These are phyloP conservation scores for Phrynocephalus guinanensis DNA, from an alignment of 2,797 vertebrate species.

Conservation along the genomic window DNA sequence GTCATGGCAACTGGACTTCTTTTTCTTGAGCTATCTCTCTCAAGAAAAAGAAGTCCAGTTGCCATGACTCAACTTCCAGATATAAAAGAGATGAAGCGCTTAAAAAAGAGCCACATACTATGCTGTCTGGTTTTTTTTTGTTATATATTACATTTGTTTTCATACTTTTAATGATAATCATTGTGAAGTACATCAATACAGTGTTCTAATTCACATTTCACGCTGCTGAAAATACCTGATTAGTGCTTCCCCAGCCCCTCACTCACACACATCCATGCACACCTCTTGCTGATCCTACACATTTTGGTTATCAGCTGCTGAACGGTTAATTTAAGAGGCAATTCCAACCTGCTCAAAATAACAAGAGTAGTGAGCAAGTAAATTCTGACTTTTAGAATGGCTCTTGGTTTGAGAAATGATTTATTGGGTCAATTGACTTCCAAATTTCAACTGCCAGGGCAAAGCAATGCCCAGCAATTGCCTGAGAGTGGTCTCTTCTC, in stretches of 20 bases:
- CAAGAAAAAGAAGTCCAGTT: no score
- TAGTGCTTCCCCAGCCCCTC: no score
- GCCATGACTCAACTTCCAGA: no score
- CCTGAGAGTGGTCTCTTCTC: constrained; percentile 9
- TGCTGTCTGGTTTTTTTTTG: background rate
- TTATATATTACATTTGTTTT: no score
- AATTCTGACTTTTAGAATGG: constrained; percentile 15
- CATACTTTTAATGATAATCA: no score
- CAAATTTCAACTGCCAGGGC: constrained; percentile 9
- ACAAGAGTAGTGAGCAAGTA: background rate
- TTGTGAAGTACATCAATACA: no score
- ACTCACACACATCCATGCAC: background rate
- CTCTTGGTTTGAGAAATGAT: constrained; percentile 9
- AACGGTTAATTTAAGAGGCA: constrained; percentile 2
- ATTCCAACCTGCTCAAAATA: constrained; percentile 24
- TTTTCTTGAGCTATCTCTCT: no score
- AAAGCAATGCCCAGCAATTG: constrained; percentile 24
- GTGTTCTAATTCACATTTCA: background rate
- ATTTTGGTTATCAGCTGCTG: background rate
- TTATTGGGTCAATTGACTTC: background rate
- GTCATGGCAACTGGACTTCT: no score
- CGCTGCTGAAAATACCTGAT: background rate
- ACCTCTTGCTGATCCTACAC: background rate
- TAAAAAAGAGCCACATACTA: background rate
- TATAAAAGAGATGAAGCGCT: background rate